These are phyloP conservation scores for Champsocephalus gunnari DNA, from an alignment of 2,797 vertebrate species.

Conservation along the genomic window DNA sequence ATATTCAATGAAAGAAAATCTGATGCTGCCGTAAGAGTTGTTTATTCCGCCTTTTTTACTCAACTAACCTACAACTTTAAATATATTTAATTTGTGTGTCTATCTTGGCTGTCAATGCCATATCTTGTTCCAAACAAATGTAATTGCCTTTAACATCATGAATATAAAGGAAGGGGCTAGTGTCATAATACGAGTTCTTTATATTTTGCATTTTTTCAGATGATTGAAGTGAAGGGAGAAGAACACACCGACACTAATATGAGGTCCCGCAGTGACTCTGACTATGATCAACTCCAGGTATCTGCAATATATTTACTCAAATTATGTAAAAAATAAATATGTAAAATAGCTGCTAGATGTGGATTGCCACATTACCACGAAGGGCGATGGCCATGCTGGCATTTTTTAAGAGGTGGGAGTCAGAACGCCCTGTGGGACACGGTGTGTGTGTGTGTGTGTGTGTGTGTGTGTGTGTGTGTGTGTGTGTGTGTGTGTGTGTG, in stretches of 20 bases:
- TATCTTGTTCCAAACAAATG: neutral
- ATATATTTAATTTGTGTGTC: neutral
- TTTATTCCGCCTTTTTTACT: neutral
- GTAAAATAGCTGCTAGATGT: no score
- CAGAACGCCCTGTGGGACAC: no score
- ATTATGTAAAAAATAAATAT: no score
- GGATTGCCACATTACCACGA: no score
- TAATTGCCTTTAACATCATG: no score
- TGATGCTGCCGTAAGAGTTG: neutral
- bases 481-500: no score
- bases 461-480: no score
- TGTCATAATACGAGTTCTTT: neutral
- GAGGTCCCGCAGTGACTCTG: neutral
- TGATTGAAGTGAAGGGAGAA: conserved; percentile 20
- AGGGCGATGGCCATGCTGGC: no score
- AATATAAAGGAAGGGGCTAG: neutral
- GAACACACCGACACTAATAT: conserved; percentile 16
- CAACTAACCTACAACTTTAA: neutral
- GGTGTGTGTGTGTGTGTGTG: no score
- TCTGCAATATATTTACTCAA: neutral
- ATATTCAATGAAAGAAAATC: neutral
- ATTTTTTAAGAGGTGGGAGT: no score
- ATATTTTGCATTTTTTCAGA: neutral
- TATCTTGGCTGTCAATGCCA: neutral
- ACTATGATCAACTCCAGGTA: conserved; percentile 54